Evolutionary conservation across 53 echinoderm and acorn worm genomes (phyloP), one percentile per base, ranked within the genome.

Genomic region (Apostichopus leukothele): DNA sequence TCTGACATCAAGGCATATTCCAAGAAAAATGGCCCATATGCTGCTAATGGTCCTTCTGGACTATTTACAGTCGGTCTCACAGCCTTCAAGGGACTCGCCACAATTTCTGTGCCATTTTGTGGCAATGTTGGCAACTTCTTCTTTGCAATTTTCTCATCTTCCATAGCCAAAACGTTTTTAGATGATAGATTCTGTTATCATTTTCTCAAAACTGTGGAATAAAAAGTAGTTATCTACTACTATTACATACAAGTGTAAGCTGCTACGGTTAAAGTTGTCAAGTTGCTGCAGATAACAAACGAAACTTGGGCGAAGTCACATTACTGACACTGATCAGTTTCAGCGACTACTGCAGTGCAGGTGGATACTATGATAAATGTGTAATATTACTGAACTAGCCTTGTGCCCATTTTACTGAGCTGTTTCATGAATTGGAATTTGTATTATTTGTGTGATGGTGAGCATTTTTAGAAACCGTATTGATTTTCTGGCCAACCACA

Each of bases 1-100:
- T 98, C 98, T 57, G 98, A 96, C 91, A 98, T 87, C 55, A 98
- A 79, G 14, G 98, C 96, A 90, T 98, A 98, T 71, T 98, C 98
- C 81, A 98, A 79, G 78, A 96, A 98, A 73, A 96, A 96, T 60
- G 94, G 98, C 22, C 96, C 98, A 73, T 98, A 98, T 21, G 95
- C 89, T 5, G 90, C 91, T 55, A 88, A 53, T 7, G 93, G 73
- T 21, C 93, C 95, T 77, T 96, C 94, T 55, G 93, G 93, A 26
- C 92, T 93, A 8, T 77, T 85, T 6, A 60, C 76, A 27, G 92
- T 51, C 26, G 74, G 39, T 9, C 84, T 91, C 80, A 89, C 57
- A 73, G 86, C 76, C 61, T 87, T 86, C 75, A 76, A 26, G 20
- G 89, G 89, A 76, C 78, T 78, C 9, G 63, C 88, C 18, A 75